Evolutionary conservation across 1,140 invertebrate genomes (phyloP).

Genomic region (Caenorhabditis tropicalis): DNA sequence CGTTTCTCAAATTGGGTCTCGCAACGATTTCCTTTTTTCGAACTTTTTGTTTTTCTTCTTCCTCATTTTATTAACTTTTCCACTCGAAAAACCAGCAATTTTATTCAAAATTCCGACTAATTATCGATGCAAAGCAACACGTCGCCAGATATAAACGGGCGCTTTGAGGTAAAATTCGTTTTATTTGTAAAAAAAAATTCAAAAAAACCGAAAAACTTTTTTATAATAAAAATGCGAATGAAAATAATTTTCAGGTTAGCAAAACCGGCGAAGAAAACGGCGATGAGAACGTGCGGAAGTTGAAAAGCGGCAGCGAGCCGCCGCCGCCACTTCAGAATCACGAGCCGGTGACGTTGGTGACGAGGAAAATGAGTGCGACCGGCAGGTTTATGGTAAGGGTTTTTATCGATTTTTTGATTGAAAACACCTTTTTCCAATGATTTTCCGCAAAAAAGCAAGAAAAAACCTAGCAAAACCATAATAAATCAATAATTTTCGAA

Average conservation of each 20-base stretch:
- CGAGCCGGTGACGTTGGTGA: background rate
- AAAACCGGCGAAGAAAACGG: constrained; percentile 15
- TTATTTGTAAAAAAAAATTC: too few species aligned
- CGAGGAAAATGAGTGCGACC: constrained; percentile 29
- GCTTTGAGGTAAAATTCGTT: background rate
- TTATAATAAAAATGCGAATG: background rate
- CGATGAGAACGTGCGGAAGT: background rate
- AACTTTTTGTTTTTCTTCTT: too few species aligned
- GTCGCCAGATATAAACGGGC: background rate
- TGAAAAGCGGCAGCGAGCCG: constrained; percentile 28
- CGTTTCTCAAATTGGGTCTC: too few species aligned
- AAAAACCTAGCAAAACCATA: background rate
- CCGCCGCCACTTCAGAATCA: background rate
- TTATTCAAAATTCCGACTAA: background rate
- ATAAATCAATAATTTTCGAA: background rate
- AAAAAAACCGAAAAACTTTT: background rate
- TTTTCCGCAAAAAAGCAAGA: background rate
- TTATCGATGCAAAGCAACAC: background rate
- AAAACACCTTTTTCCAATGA: background rate
- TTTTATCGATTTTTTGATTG: background rate
- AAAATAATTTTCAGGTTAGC: constrained; percentile 21
- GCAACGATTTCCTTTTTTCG: background rate
- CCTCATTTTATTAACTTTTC: too few species aligned
- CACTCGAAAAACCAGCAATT: background rate
- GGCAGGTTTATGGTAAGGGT: constrained; percentile 11